Evolutionary conservation across 1,140 invertebrate species (phyloP).

Genomic region (Ladona fulva): DNA sequence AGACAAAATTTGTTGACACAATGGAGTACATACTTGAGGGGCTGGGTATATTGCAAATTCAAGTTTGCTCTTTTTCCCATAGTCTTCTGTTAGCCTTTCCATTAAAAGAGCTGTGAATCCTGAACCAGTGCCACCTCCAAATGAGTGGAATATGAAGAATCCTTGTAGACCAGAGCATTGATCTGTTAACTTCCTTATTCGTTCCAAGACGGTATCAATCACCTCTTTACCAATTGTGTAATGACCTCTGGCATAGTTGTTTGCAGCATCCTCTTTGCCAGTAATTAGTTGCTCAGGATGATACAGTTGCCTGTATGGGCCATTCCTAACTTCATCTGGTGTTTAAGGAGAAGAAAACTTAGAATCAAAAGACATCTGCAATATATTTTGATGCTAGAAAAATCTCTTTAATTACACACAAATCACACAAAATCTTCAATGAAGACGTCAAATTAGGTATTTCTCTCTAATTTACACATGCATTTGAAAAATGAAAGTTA

Average conservation of each 20-base stretch:
- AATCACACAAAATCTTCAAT: not conserved
- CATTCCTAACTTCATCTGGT: constrained; percentile 51
- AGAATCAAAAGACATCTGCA: not conserved
- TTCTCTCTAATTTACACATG: not conserved
- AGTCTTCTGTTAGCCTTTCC: constrained; percentile 69
- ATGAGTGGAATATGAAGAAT: constrained; percentile 78
- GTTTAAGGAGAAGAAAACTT: not conserved
- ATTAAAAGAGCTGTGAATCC: constrained; percentile 74
- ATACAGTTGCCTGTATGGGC: constrained; percentile 50
- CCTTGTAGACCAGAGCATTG: constrained; percentile 43
- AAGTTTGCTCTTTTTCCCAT: constrained; percentile 71
- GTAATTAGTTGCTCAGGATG: constrained; percentile 64
- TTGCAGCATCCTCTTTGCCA: constrained; percentile 71
- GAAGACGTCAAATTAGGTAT: not conserved
- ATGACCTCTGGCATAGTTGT: constrained; percentile 46
- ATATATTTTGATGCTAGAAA: constrained; percentile 12
- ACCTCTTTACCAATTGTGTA: constrained; percentile 53
- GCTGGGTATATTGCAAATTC: constrained; percentile 80
- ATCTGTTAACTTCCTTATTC: constrained; percentile 34
- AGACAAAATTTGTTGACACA: constrained; percentile 19
- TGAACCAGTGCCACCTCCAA: constrained; percentile 75
- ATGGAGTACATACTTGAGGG: constrained; percentile 46
- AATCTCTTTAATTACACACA: not conserved
- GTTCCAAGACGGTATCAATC: constrained; percentile 33
- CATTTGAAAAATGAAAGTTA: not conserved